phyloP scores from a whole-genome alignment of 2,797 vertebrate genomes.

The Lepilemur ruficaudatus region DNA sequence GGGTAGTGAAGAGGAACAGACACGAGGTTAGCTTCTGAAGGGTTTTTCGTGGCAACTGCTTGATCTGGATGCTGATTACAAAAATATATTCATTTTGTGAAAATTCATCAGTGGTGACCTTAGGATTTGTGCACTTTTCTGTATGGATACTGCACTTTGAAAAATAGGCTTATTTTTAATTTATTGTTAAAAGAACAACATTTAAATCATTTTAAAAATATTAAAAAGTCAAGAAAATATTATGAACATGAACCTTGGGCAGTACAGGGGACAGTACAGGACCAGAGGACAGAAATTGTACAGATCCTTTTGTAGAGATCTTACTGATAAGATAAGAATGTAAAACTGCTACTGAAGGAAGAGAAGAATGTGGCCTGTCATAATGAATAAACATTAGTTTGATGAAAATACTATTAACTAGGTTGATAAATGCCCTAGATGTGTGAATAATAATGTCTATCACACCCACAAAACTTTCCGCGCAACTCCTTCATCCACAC shows the following conservation, averaged over 20 bases:
- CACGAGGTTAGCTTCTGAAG: not conserved
- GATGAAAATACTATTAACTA: not conserved
- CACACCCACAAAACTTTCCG: not conserved
- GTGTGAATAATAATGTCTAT: not conserved
- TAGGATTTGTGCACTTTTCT: not conserved
- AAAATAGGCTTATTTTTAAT: not conserved
- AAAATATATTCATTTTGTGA: not conserved
- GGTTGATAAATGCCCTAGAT: not conserved
- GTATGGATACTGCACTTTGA: not conserved
- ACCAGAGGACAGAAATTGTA: not conserved
- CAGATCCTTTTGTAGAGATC: not conserved
- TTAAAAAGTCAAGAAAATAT: constrained; percentile 16
- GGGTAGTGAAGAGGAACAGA: not conserved
- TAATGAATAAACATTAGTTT: not conserved
- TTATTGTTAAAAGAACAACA: not conserved
- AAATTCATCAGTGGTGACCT: not conserved
- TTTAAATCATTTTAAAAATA: not conserved
- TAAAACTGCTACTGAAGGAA: not conserved
- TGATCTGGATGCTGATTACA: not conserved
- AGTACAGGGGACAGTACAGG: not conserved
- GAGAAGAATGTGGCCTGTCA: not conserved
- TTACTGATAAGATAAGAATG: not conserved
- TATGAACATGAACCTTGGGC: not conserved
- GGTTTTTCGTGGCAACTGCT: not conserved
- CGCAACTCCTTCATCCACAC: not conserved